Conservation (phyloP, 2,113 vertebrate genomes). For the Aegotheles bennettii region DNA sequence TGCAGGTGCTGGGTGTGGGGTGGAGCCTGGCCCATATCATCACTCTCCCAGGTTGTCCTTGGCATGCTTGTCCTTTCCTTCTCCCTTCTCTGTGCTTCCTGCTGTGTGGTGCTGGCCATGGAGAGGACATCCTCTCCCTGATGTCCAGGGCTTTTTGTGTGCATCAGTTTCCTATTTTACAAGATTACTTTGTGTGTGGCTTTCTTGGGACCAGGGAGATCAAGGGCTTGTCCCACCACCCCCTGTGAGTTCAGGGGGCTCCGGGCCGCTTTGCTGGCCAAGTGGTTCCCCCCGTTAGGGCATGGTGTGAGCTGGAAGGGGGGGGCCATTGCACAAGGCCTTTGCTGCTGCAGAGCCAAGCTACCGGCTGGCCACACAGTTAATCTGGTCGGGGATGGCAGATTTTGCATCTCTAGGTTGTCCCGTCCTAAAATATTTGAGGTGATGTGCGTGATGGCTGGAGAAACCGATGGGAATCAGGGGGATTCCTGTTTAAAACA, state of each 20-base stretch:
- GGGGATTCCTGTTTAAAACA: neutral
- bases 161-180: too few species aligned
- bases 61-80: neutral
- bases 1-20: rapidly evolving
- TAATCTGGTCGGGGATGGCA: neutral
- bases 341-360: rapidly evolving
- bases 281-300: rapidly evolving
- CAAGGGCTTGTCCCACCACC: neutral
- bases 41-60: too few species aligned
- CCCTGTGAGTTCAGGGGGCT: neutral
- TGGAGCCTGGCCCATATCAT: neutral
- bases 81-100: neutral
- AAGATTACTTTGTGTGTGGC: neutral
- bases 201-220: neutral
- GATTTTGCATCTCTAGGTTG: neutral
- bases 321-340: neutral
- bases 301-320: neutral
- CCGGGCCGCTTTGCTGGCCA: neutral
- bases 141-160: neutral
- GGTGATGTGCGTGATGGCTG: too few species aligned
- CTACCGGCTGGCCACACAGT: neutral
- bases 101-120: neutral
- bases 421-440: neutral
- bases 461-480: neutral
- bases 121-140: neutral